Evolutionary conservation across 2,113 vertebrate genomes (phyloP), one percentile per base, ranked within the genome.

Genomic region (Myodes glareolus): DNA sequence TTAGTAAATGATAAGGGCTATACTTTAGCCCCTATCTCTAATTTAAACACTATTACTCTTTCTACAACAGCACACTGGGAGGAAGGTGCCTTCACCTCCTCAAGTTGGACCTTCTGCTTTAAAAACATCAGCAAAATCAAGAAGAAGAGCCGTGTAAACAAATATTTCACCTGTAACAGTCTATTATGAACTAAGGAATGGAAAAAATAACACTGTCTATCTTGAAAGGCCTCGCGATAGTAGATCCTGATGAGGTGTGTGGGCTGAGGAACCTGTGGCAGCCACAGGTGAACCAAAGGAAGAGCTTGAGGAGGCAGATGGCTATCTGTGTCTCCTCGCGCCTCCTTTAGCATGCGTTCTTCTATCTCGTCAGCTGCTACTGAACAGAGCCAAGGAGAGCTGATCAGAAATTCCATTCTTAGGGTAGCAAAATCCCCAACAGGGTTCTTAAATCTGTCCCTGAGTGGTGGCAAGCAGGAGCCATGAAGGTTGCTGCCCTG

Each of bases 291-390:
- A 80, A 21, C 12, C 0, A 23, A 85, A 9, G 55, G 50, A 12
- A 11, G 0, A 3, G 11, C 84, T 33, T 3, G 39, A 70, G 31
- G 12, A 65, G 58, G 47, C 61, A 5, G 12, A 19, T 14, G 13
- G 55, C 50, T 25, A 17, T 72, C 82, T 27, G 13, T 29, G 10
- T 27, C 17, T 33, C 67, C 47, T 12, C 27, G 47, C 0, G 1
- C 25, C 47, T 85, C 19, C 19, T 65, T 7, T n/a, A 23, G 21
- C 67, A n/a, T 42, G 8, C 1, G 1, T 0, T 0, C n/a, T 42
- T 27, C 36, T 63, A n/a, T 73, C 47, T 61, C n/a, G 23, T 52
- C 50, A 31, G 45, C 91, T 55, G 67, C 58, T 33, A 29, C 29
- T 36, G 19, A 25, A 5, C 39, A 68, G 6, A 55, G 50, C 58